Percentiles rank a stretch among this genome's conserved stretches.
Evolutionary conservation across 2,888 invertebrate species (phyloP).

Genomic region (Crocallis elinguaria): DNA sequence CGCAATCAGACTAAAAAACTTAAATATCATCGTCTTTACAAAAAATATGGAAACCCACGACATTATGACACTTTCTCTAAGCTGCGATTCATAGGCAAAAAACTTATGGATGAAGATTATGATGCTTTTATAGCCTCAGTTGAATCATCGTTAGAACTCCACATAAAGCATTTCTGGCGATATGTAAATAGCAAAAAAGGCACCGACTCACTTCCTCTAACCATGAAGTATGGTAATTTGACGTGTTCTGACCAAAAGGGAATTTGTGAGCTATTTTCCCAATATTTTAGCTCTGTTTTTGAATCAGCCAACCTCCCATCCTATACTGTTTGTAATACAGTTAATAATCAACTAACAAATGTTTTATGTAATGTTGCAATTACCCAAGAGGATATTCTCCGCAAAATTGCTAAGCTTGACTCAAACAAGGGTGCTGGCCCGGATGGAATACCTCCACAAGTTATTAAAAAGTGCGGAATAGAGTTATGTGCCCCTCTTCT

Average conservation of each 20-base stretch:
- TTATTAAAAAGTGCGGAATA: too few relatives aligned
- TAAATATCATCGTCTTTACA: neutral
- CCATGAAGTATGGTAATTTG: neutral
- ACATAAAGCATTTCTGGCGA: constrained; percentile 11
- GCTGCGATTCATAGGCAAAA: constrained; percentile 5
- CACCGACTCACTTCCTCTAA: neutral
- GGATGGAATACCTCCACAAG: constrained; percentile 13
- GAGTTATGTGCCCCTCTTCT: too few relatives aligned
- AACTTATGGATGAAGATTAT: neutral
- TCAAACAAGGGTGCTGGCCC: constrained; percentile 12
- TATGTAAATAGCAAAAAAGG: constrained; percentile 7
- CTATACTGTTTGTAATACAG: too few relatives aligned
- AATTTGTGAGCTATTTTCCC: constrained; percentile 7
- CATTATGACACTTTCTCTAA: constrained; percentile 7
- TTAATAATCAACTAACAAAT: neutral
- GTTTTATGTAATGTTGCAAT: too few relatives aligned
- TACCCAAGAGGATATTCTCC: neutral
- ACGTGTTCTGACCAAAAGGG: neutral
- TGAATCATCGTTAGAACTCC: neutral
- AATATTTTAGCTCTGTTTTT: constrained; percentile 12
- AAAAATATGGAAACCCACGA: constrained; percentile 7
- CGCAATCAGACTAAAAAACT: neutral
- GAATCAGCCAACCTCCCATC: neutral
- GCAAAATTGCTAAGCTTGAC: constrained; percentile 2
- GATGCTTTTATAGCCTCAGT: neutral